Conservation (phyloP, 2,888 invertebrate genomes). For the Schizaphis graminum region DNA sequence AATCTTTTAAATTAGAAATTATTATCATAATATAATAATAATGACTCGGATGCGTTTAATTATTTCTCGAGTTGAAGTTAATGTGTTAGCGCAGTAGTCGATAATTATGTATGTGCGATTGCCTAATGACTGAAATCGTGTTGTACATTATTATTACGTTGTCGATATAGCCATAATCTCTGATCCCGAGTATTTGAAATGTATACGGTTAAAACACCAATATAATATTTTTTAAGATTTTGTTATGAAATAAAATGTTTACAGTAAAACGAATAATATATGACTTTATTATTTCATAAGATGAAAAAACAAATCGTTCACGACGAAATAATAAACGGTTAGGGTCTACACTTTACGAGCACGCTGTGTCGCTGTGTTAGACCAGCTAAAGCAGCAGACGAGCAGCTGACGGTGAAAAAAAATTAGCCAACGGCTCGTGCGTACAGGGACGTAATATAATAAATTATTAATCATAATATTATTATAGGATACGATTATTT, state of each 20-base stretch:
- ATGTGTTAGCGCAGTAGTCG: background rate
- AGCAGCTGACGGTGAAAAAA: background rate
- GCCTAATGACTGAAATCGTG: background rate
- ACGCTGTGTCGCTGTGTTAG: background rate
- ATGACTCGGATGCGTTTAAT: background rate
- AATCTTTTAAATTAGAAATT: slow-evolving; percentile 12
- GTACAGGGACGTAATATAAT: background rate
- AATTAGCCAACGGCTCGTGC: background rate
- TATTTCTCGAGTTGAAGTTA: background rate
- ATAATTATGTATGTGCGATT: background rate
- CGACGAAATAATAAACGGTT: background rate
- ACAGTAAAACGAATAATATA: background rate
- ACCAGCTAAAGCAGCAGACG: background rate
- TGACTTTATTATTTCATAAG: background rate
- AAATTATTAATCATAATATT: background rate
- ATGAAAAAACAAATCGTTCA: background rate
- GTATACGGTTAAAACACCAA: background rate
- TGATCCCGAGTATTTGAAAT: background rate
- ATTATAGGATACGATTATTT: background rate
- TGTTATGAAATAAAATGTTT: background rate
- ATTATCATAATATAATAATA: slow-evolving; percentile 3
- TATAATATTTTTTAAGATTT: background rate
- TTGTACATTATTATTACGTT: background rate
- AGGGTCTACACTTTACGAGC: background rate
- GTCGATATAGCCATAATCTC: background rate